Conservation (phyloP, 2,113 vertebrate species). For the Leucoraja erinaceus region DNA sequence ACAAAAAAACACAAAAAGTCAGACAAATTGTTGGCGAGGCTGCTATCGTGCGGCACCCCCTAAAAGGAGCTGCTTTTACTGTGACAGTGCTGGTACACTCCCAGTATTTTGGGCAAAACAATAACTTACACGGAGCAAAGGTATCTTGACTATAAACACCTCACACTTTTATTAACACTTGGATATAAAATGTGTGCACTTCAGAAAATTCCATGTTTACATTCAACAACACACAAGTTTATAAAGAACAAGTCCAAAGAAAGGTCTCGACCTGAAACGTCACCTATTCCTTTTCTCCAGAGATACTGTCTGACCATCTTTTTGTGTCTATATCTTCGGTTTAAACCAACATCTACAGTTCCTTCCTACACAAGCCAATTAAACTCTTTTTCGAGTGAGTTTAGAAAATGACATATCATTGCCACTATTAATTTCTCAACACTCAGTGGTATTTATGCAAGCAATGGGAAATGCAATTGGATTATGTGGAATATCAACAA, state of each 20-base stretch:
- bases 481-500: not conserved
- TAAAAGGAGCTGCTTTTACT: not conserved
- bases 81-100: not conserved
- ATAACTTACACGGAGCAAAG: not conserved
- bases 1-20: too few relatives aligned
- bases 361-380: too few relatives aligned
- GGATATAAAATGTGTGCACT: not conserved
- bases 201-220: not conserved
- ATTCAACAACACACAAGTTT: not conserved
- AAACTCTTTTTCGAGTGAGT: not conserved
- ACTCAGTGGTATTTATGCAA: not conserved
- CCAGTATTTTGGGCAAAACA: not conserved
- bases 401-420: not conserved
- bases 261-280: too few relatives aligned
- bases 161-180: not conserved
- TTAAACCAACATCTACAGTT: too few relatives aligned
- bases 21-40: too few relatives aligned
- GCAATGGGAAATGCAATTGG: not conserved
- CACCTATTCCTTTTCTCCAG: too few relatives aligned
- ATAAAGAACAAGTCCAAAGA: not conserved
- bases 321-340: too few relatives aligned
- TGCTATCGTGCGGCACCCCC: too few relatives aligned
- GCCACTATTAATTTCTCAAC: not conserved
- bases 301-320: too few relatives aligned
- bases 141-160: not conserved